Conservation (phyloP, 2,113 vertebrate genomes). For the Rattus norvegicus region GRCr8 NC_086037.1:58480001-58480500, state of each 20-base stretch:
- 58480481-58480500: background rate
- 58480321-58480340: background rate
- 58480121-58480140: slow-evolving; percentile 86
- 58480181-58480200: slow-evolving; percentile 67
- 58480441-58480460: background rate
- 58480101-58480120: slow-evolving; percentile 84
- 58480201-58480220: background rate
- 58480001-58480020: slow-evolving; percentile 82
- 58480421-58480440: background rate
- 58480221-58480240: background rate
- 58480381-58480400: background rate
- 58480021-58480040: slow-evolving; percentile 85
- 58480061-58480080: slow-evolving; percentile 83
- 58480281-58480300: background rate
- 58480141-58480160: slow-evolving; percentile 84
- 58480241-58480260: background rate
- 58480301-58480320: background rate
- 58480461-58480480: background rate
- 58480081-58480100: slow-evolving; percentile 90
- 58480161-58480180: slow-evolving; percentile 86
- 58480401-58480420: background rate
- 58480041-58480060: slow-evolving; percentile 84
- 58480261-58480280: background rate
- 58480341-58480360: background rate
- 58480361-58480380: background rate